These are phyloP conservation scores for Megalops cyprinoides DNA, from an alignment of 2,797 vertebrate species.

Conservation along the genomic window DNA sequence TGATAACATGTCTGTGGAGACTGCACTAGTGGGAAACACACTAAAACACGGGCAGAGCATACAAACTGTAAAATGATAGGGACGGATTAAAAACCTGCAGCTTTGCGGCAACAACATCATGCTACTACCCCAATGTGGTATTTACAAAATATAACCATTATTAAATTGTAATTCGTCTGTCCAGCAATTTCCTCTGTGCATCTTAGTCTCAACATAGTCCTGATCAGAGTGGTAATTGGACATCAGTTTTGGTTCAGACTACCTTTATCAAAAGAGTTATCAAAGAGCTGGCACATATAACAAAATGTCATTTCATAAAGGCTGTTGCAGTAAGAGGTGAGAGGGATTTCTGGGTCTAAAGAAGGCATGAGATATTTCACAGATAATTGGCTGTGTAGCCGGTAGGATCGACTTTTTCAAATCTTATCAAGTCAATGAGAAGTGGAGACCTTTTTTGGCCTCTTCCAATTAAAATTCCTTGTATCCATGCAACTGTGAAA, in stretches of 20 bases:
- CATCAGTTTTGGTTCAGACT: conserved; percentile 1
- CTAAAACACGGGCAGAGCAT: neutral
- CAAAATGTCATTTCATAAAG: neutral
- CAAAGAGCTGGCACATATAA: conserved; percentile 9
- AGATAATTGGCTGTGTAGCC: conserved; percentile 64
- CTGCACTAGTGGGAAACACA: neutral
- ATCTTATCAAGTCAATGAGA: conserved; percentile 59
- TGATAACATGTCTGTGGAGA: neutral
- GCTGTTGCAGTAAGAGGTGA: conserved; percentile 54
- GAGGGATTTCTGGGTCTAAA: conserved; percentile 58
- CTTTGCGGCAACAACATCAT: neutral
- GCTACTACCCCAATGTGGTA: too few species aligned
- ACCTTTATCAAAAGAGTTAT: conserved; percentile 1
- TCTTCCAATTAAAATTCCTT: conserved; percentile 69
- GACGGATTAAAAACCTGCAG: neutral
- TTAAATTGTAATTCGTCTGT: too few species aligned
- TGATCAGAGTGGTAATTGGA: neutral
- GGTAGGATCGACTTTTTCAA: conserved; percentile 60
- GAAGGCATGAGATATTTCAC: conserved; percentile 62
- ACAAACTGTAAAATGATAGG: too few species aligned
- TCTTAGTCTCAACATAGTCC: neutral
- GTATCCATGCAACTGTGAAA: conserved; percentile 73
- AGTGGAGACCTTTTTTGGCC: conserved; percentile 57
- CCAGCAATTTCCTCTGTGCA: too few species aligned
- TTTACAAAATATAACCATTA: too few species aligned